A percentile compares a stretch with the other conserved stretches of the same genome.
Conservation (phyloP, 2,888 invertebrate genomes). For the Xestia c-nigrum region DNA sequence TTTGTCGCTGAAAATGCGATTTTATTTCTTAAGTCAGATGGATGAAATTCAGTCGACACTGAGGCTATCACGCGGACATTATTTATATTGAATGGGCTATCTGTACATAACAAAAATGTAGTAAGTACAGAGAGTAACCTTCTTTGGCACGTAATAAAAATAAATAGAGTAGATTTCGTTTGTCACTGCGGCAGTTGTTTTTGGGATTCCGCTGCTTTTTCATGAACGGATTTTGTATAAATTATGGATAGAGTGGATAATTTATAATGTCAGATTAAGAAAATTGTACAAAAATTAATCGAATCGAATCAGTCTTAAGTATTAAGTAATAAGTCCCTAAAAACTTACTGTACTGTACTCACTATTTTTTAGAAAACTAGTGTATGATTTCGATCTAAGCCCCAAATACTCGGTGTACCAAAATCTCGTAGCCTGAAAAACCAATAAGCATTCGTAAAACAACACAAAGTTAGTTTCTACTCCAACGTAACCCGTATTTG, state of each 20-base stretch:
- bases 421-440: constrained; percentile 53
- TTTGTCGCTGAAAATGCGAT: constrained; percentile 43
- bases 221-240: constrained; percentile 1
- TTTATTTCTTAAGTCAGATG: constrained; percentile 53
- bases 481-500: constrained; percentile 30
- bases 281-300: neutral
- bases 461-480: constrained; percentile 34
- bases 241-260: neutral
- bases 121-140: constrained; percentile 61
- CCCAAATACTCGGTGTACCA: constrained; percentile 29
- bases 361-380: constrained; percentile 49
- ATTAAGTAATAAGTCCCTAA: neutral
- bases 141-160: constrained; percentile 69
- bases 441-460: constrained; percentile 33
- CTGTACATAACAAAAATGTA: constrained; percentile 65
- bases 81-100: constrained; percentile 70
- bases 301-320: too few species aligned
- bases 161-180: constrained; percentile 63
- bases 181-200: constrained; percentile 62
- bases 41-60: constrained; percentile 51
- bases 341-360: constrained; percentile 48
- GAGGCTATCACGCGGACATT: constrained; percentile 63
- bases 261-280: neutral
- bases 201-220: constrained; percentile 38
- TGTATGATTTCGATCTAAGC: constrained; percentile 38